Conservation (phyloP, 2,888 invertebrate species). For the Epistrophella euchroma region DNA sequence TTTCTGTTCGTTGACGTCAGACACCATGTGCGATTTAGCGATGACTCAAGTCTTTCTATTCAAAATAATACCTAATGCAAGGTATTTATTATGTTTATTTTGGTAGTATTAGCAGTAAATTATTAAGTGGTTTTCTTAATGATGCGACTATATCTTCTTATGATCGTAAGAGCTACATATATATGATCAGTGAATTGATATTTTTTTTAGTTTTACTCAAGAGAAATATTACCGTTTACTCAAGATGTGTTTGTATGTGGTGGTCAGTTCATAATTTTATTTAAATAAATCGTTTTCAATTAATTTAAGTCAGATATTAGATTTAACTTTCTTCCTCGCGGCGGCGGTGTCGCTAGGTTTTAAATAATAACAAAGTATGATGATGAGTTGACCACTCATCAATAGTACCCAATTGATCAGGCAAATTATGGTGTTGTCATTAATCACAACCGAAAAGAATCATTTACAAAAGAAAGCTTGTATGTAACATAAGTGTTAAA, state of each 20-base stretch:
- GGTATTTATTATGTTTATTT: conserved; percentile 58
- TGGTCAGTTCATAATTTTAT: conserved; percentile 11
- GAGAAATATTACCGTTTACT: background rate
- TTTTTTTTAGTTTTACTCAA: background rate
- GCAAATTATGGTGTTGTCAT: conserved; percentile 6
- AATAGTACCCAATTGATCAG: background rate
- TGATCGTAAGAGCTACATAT: background rate
- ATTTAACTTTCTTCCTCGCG: conserved; percentile 23
- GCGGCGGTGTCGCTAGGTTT: background rate
- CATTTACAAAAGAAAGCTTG: background rate
- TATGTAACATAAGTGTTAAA: background rate
- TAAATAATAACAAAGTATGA: background rate
- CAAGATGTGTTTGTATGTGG: conserved; percentile 1
- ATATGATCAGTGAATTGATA: background rate
- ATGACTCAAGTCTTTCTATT: conserved; percentile 4
- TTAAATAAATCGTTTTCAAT: conserved; percentile 14
- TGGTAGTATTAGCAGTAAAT: conserved; percentile 33
- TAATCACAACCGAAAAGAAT: background rate
- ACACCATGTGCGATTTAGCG: background rate
- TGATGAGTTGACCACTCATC: background rate
- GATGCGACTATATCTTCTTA: conserved; percentile 42
- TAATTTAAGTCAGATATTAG: background rate
- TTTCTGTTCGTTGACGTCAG: background rate
- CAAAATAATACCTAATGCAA: conserved; percentile 24
- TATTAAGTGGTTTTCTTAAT: conserved; percentile 45